These are phyloP conservation scores for Drosophila paulistorum DNA, from an alignment of 1,140 invertebrate species.

Conservation along the genomic window DNA sequence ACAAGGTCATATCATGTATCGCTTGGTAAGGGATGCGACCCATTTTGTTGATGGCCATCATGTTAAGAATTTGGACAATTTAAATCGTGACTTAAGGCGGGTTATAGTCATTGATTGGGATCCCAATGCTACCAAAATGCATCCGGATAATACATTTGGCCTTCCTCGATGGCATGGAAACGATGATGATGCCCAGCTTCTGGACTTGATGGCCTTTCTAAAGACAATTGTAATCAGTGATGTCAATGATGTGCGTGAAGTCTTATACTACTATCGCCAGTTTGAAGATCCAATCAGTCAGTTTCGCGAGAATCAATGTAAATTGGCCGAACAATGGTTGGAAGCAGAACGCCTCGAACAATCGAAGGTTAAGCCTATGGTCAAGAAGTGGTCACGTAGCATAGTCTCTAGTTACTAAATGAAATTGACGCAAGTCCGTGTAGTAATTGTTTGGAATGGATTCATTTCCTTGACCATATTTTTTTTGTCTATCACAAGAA, in stretches of 20 bases:
- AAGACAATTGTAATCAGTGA: constrained; percentile 94
- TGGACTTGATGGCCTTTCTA: constrained; percentile 96
- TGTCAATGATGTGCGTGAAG: constrained; percentile 96
- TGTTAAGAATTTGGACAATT: constrained; percentile 96
- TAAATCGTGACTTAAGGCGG: constrained; percentile 97
- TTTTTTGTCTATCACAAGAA: not conserved
- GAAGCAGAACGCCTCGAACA: constrained; percentile 84
- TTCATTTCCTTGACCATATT: not conserved
- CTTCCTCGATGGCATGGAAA: constrained; percentile 96
- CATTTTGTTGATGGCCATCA: constrained; percentile 97
- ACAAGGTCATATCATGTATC: constrained; percentile 93
- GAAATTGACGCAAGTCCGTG: no score
- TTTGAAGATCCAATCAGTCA: constrained; percentile 96
- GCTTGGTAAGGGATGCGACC: constrained; percentile 97
- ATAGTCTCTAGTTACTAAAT: constrained; percentile 38
- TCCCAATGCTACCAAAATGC: constrained; percentile 92
- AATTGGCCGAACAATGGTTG: constrained; percentile 87
- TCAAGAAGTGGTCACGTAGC: constrained; percentile 79
- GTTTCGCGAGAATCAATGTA: constrained; percentile 94
- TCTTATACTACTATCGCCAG: constrained; percentile 95
- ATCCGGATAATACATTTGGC: constrained; percentile 94
- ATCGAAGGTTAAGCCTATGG: constrained; percentile 70
- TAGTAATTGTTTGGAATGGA: no score
- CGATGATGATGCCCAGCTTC: constrained; percentile 93
- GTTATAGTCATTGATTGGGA: constrained; percentile 99